phyloP scores from a whole-genome alignment of 2,888 invertebrate species.

The Hanleya hanleyi region DNA sequence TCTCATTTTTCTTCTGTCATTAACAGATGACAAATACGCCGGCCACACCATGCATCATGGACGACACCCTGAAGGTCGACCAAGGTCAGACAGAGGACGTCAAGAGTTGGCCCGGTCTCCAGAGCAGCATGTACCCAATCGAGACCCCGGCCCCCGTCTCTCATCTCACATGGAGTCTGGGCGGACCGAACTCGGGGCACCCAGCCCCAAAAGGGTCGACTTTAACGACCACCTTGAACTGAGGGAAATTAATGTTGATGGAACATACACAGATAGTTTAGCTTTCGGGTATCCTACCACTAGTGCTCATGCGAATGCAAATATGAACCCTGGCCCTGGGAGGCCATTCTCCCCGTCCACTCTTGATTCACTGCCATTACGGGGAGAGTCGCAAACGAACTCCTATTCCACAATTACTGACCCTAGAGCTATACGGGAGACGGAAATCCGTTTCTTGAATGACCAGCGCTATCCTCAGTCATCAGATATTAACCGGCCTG shows the following conservation, averaged over 20 bases:
- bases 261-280: constrained; percentile 39
- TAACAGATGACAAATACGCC: too few species aligned
- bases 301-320: background rate
- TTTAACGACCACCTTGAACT: constrained; percentile 38
- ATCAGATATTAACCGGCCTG: background rate
- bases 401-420: constrained; percentile 52
- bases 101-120: too few species aligned
- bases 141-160: background rate
- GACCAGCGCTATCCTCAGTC: constrained; percentile 30
- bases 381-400: constrained; percentile 13
- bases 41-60: too few species aligned
- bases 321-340: background rate
- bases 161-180: too few species aligned
- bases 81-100: background rate
- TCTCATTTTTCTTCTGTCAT: too few species aligned
- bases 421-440: constrained; percentile 57
- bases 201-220: constrained; percentile 44
- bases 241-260: constrained; percentile 46
- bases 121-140: background rate
- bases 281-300: constrained; percentile 7
- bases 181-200: background rate
- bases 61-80: too few species aligned
- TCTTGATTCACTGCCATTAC: too few species aligned
- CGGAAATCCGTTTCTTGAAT: constrained; percentile 61
- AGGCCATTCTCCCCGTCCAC: too few species aligned